These are phyloP conservation scores for Rhagophthalmus giganteus DNA, from an alignment of 2,888 invertebrate genomes.

Conservation along the genomic window DNA sequence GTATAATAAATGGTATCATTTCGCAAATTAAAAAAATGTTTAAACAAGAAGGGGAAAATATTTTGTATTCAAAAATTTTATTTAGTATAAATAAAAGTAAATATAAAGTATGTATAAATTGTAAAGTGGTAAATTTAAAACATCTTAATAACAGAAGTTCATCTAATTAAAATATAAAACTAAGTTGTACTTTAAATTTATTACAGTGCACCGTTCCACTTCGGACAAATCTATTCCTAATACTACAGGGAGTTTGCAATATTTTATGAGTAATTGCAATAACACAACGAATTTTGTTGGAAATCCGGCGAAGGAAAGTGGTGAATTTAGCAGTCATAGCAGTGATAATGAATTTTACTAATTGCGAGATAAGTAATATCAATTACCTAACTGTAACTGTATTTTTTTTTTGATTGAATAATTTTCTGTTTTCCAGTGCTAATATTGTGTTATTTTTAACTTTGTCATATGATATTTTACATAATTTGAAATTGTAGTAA, in stretches of 20 bases:
- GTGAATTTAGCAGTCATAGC: slow-evolving; percentile 12
- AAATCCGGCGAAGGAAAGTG: slow-evolving; percentile 8
- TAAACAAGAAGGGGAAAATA: too few species aligned
- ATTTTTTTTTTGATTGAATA: background rate
- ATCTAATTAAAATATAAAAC: background rate
- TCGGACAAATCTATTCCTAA: slow-evolving; percentile 8
- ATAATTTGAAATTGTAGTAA: too few species aligned
- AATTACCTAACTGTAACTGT: background rate
- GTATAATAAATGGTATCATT: too few species aligned
- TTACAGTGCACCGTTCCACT: slow-evolving; percentile 9
- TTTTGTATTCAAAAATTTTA: too few species aligned
- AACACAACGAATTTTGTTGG: slow-evolving; percentile 10
- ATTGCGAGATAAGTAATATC: background rate
- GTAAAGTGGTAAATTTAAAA: background rate
- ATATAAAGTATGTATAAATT: too few species aligned
- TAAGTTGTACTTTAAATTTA: background rate
- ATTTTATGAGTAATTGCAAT: slow-evolving; percentile 11
- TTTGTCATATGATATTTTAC: background rate
- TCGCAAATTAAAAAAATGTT: too few species aligned
- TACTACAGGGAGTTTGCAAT: slow-evolving; percentile 4
- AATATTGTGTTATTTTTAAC: background rate
- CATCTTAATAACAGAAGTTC: background rate
- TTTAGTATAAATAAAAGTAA: too few species aligned
- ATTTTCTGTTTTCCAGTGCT: background rate
- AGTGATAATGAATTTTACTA: slow-evolving; percentile 28